Evolutionary conservation across 2,888 invertebrate genomes (phyloP).

Genomic region (Phymatocera aterrima): DNA sequence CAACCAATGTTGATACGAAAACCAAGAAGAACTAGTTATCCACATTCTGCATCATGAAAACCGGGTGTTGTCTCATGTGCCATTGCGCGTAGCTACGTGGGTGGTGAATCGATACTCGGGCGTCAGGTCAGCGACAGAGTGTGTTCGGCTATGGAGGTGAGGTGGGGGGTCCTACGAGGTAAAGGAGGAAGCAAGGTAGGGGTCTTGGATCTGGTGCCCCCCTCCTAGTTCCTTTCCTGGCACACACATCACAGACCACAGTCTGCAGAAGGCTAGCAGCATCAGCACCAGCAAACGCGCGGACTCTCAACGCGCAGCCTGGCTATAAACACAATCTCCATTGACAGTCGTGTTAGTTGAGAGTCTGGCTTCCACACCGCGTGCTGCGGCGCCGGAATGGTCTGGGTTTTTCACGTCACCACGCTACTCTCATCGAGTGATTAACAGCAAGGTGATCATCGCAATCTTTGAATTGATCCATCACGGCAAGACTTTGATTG

Average conservation of each 20-base stretch:
- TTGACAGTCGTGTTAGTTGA: conserved; percentile 8
- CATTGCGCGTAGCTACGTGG: conserved; percentile 10
- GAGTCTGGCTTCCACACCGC: conserved; percentile 12
- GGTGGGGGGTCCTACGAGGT: background rate
- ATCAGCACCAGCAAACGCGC: conserved; percentile 9
- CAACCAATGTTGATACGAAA: too few relatives aligned
- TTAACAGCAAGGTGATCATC: background rate
- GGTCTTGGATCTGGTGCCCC: background rate
- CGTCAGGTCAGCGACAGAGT: conserved; percentile 16
- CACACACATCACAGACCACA: background rate
- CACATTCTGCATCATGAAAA: background rate
- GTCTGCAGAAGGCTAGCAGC: conserved; percentile 1
- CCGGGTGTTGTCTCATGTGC: conserved; percentile 6
- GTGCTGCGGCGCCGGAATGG: background rate
- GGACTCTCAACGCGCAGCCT: conserved; percentile 11
- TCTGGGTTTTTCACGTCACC: background rate
- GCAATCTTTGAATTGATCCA: background rate
- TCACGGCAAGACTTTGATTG: background rate
- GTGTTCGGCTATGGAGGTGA: background rate
- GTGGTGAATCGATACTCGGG: conserved; percentile 34
- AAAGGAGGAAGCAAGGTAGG: background rate
- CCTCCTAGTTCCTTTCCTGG: background rate
- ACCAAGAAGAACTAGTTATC: too few relatives aligned
- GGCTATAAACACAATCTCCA: background rate
- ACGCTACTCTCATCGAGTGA: background rate